These are phyloP conservation scores for Aphelenchoides avenae DNA, from an alignment of 1,140 invertebrate genomes.

Conservation along the genomic window DNA sequence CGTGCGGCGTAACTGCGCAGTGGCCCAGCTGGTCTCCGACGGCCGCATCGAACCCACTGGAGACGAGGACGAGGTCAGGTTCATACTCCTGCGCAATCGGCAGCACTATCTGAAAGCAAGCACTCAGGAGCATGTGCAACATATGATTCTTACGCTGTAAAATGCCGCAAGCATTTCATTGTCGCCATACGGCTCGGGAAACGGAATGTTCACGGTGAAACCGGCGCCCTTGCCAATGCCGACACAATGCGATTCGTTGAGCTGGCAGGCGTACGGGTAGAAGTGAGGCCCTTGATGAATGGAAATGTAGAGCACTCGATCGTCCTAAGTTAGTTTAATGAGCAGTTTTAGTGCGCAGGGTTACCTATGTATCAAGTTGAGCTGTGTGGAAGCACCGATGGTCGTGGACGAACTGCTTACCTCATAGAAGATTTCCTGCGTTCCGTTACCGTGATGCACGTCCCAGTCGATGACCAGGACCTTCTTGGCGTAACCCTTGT, in stretches of 20 bases:
- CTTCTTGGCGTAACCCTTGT: constrained; percentile 20
- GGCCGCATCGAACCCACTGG: no score
- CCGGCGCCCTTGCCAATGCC: background rate
- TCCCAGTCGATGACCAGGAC: constrained; percentile 54
- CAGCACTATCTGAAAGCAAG: no score
- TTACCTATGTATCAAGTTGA: no score
- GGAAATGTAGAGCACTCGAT: background rate
- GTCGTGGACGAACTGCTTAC: background rate
- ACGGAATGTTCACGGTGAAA: background rate
- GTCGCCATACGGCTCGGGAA: background rate
- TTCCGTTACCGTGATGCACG: constrained; percentile 57
- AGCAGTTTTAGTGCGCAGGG: background rate
- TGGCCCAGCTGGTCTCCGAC: no score
- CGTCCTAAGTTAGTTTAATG: background rate
- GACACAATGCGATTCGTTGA: background rate
- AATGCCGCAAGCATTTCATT: background rate
- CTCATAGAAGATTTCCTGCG: constrained; percentile 45
- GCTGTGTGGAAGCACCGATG: no score
- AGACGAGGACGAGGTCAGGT: no score
- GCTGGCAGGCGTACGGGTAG: background rate
- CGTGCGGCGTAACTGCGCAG: no score
- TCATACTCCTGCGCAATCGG: no score
- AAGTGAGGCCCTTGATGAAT: background rate
- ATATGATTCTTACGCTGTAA: background rate
- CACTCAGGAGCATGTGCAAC: no score